phyloP scores from a whole-genome alignment of 2,113 vertebrate species.

The Hucho hucho region DNA sequence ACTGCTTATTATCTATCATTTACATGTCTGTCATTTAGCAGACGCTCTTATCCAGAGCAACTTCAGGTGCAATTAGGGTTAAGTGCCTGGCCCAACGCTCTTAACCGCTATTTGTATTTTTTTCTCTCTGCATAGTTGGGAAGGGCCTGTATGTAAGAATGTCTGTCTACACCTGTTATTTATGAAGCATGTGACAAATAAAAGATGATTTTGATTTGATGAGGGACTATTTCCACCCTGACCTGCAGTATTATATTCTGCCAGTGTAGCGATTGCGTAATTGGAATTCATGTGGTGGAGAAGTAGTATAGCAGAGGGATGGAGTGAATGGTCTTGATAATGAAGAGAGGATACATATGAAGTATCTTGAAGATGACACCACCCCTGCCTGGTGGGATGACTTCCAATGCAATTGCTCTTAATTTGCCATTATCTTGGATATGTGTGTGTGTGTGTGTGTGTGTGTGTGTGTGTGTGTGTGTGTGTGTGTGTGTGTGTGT shows the following conservation, averaged over 20 bases:
- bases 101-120: too few species aligned
- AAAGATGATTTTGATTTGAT: too few species aligned
- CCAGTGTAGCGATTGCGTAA: neutral
- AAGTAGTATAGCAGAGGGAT: neutral
- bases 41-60: too few species aligned
- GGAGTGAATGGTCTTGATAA: neutral
- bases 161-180: too few species aligned
- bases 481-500: constrained; percentile 18
- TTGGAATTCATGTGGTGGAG: neutral
- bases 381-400: constrained; percentile 6
- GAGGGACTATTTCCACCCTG: too few species aligned
- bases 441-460: constrained; percentile 17
- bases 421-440: neutral
- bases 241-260: neutral
- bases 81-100: too few species aligned
- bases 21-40: too few species aligned
- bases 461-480: neutral
- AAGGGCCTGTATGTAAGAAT: too few species aligned
- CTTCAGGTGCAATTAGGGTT: too few species aligned
- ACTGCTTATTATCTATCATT: too few species aligned
- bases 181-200: too few species aligned
- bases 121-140: too few species aligned
- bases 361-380: neutral
- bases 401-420: constrained; percentile 26
- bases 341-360: constrained; percentile 3